Evolutionary conservation across 2,888 invertebrate genomes (phyloP).

Genomic region (Agrotis segetum): DNA sequence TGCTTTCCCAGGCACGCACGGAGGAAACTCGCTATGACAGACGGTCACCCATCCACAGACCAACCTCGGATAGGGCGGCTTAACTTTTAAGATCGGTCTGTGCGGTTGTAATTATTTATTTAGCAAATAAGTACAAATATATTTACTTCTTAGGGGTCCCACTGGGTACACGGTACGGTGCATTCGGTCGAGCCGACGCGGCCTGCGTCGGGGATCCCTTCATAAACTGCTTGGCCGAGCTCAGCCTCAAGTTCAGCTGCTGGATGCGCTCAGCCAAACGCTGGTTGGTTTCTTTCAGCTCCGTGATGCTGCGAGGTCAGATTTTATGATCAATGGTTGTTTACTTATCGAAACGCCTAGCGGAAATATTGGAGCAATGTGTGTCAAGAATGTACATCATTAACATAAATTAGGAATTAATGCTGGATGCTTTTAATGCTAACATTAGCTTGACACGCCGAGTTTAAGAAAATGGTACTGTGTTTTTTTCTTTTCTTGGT

Average conservation of each 20-base stretch:
- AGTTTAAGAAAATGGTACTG: no score
- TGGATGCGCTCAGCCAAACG: slow-evolving; percentile 77
- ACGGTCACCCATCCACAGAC: no score
- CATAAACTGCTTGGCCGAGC: slow-evolving; percentile 83
- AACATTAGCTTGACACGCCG: no score
- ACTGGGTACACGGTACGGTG: slow-evolving; percentile 9
- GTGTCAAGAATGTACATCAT: neutral
- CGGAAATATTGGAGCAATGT: slow-evolving; percentile 4
- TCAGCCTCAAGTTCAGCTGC: slow-evolving; percentile 79
- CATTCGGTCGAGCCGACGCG: neutral
- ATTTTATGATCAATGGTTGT: neutral
- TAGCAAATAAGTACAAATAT: neutral
- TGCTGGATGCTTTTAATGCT: no score
- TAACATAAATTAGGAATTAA: no score
- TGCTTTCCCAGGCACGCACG: no score
- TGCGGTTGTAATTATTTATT: no score
- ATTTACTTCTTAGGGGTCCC: slow-evolving; percentile 40
- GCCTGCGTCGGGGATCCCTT: slow-evolving; percentile 66
- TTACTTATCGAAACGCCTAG: neutral
- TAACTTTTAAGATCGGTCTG: no score
- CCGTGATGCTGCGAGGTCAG: slow-evolving; percentile 73
- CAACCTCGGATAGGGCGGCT: no score
- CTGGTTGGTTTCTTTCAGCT: slow-evolving; percentile 77
- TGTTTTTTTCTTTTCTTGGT: no score
- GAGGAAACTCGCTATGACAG: no score